Evolutionary conservation across 35 echinoderm and acorn worm species (phyloP).

Genomic region (Heliocidaris erythrogramma): DNA sequence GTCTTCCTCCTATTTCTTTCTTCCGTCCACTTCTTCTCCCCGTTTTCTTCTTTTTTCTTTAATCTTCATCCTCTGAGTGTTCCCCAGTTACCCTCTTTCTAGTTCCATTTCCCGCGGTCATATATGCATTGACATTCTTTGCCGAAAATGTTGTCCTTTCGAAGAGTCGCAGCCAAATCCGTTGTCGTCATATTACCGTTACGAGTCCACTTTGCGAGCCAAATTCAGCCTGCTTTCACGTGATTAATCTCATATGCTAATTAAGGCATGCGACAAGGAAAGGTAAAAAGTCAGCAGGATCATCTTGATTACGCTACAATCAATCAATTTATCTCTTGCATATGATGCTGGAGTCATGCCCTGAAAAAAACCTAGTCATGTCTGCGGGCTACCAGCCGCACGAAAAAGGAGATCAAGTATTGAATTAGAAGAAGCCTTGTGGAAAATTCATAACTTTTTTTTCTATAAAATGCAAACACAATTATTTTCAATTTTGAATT

Average conservation of each 20-base stretch:
- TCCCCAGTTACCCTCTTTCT: too few relatives aligned
- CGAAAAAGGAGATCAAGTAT: neutral
- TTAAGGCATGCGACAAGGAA: neutral
- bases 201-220: neutral
- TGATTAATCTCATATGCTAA: constrained; percentile 12
- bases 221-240: neutral
- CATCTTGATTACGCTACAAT: constrained; percentile 1
- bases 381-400: neutral
- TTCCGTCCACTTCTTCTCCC: neutral
- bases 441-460: too few relatives aligned
- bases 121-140: too few relatives aligned
- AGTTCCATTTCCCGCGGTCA: too few relatives aligned
- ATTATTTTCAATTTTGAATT: too few relatives aligned
- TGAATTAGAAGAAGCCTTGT: neutral
- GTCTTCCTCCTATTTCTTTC: neutral
- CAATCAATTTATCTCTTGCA: constrained; percentile 11
- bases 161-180: too few relatives aligned
- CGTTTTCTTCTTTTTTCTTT: too few relatives aligned
- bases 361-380: neutral
- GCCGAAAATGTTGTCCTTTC: too few relatives aligned
- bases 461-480: too few relatives aligned
- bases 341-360: neutral
- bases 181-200: neutral
- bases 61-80: too few relatives aligned
- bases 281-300: neutral